These are phyloP conservation scores for Orthonychiurus folsomi DNA, from an alignment of 2,888 invertebrate genomes.

Conservation along the genomic window DNA sequence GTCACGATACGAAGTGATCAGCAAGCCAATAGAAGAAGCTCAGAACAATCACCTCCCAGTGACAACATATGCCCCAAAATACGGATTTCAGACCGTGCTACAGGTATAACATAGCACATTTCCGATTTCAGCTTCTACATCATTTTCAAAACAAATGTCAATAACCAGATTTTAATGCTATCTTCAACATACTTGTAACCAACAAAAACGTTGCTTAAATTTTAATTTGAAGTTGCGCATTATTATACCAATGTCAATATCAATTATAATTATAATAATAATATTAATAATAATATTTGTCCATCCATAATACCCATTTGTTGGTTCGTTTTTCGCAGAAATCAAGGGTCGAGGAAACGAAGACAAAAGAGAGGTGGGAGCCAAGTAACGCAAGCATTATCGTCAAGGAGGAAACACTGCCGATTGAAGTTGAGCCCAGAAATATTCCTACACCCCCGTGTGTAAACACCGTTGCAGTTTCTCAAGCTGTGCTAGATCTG, in stretches of 20 bases:
- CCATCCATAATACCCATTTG: background rate
- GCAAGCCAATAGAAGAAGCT: constrained; percentile 22
- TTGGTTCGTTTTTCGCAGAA: constrained; percentile 3
- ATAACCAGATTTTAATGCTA: too few species aligned
- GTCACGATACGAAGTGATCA: constrained; percentile 26
- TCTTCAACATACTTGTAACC: too few species aligned
- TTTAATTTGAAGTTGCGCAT: too few species aligned
- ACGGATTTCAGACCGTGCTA: constrained; percentile 33
- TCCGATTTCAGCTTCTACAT: too few species aligned
- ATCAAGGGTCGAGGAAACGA: background rate
- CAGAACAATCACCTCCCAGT: constrained; percentile 19
- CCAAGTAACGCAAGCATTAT: background rate
- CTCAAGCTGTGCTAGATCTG: constrained; percentile 55
- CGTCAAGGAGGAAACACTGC: background rate
- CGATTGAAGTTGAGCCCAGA: constrained; percentile 4
- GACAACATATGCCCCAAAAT: constrained; percentile 26
- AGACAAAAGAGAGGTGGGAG: background rate
- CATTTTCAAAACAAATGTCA: too few species aligned
- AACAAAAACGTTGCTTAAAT: too few species aligned
- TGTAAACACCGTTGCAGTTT: background rate
- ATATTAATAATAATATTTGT: too few species aligned
- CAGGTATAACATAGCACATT: too few species aligned
- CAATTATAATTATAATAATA: too few species aligned
- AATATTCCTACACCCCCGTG: background rate
- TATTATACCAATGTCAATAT: too few species aligned